These are phyloP conservation scores for Bombus difficillimus DNA, from an alignment of 1,140 invertebrate genomes.

Conservation along the genomic window DNA sequence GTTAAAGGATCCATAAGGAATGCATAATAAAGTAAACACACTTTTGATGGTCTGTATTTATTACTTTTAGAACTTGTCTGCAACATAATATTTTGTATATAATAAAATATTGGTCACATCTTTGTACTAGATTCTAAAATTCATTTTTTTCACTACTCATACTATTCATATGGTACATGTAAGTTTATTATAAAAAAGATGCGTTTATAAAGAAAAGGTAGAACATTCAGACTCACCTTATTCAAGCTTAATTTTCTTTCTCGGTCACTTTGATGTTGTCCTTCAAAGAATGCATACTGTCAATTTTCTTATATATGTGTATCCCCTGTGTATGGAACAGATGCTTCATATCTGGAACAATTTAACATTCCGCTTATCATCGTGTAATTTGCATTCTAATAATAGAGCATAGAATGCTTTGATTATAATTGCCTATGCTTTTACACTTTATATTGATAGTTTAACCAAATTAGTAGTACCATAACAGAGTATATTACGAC, in stretches of 20 bases:
- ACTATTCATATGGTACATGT: not conserved
- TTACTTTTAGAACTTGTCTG: not conserved
- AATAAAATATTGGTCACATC: not conserved
- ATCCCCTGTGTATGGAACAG: too few relatives aligned
- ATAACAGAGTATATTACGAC: too few relatives aligned
- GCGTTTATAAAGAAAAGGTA: not conserved
- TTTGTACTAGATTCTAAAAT: not conserved
- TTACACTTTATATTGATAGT: too few relatives aligned
- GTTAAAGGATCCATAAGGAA: constrained; percentile 85
- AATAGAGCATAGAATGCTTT: too few relatives aligned
- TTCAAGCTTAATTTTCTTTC: not conserved
- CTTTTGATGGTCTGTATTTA: not conserved
- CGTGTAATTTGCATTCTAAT: too few relatives aligned
- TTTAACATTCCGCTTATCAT: too few relatives aligned
- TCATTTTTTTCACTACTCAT: not conserved
- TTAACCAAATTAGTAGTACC: too few relatives aligned
- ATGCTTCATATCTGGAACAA: too few relatives aligned
- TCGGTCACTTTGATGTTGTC: too few relatives aligned
- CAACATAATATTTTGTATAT: not conserved
- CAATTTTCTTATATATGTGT: too few relatives aligned
- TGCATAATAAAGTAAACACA: constrained; percentile 52
- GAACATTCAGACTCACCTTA: not conserved
- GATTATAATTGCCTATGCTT: too few relatives aligned
- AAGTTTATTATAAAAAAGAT: not conserved
- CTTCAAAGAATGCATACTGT: too few relatives aligned